Evolutionary conservation across 2,888 invertebrate species (phyloP), one percentile per base, ranked within the genome.

Genomic region (Dryobotodes eremita): DNA sequence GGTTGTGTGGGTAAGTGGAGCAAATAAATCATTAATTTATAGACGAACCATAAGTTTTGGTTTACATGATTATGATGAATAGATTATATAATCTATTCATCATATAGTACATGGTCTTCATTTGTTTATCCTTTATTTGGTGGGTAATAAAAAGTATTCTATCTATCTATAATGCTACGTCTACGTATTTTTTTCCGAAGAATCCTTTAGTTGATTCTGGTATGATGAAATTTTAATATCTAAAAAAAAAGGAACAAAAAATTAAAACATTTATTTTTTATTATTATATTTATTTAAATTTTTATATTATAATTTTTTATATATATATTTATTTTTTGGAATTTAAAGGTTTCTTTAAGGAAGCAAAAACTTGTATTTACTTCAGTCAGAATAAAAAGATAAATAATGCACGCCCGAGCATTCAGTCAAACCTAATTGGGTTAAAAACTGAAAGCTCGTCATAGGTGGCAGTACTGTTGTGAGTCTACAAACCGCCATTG

Each of bases 1-100:
- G 98, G 92, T 95, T 98, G 74, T 97, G 97, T 84, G 97, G 98
- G 96, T 98, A 73, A 91, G 94, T 88, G 10, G 7, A 59, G 8
- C 2, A 15, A 46, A 48, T 1, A 50, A 13, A n/a, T 0, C 13
- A n/a, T 73, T 11, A 23, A 13, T 57, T 31, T 10, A 61, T 77
- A 36, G 23, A 23, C 20, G 53, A 62, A 62, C 11, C 36, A 36
- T 31, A 31, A 11, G 23, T 64, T 64, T 36, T 20, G 10, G n/a
- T 42, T 20, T n/a, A 10, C n/a, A 42, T 11, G 5, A 6, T 23
- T n/a, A n/a, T n/a, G n/a, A n/a, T n/a, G n/a, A n/a, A n/a, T n/a
- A n/a, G n/a, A n/a, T n/a, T n/a, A n/a, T n/a, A 11, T 48, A 11
- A 50, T 11, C 7, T 68, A 20, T 48, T 20, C 48, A 26, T 42